phyloP scores from a whole-genome alignment of 1,140 invertebrate species.

The Micrasema minimum region DNA sequence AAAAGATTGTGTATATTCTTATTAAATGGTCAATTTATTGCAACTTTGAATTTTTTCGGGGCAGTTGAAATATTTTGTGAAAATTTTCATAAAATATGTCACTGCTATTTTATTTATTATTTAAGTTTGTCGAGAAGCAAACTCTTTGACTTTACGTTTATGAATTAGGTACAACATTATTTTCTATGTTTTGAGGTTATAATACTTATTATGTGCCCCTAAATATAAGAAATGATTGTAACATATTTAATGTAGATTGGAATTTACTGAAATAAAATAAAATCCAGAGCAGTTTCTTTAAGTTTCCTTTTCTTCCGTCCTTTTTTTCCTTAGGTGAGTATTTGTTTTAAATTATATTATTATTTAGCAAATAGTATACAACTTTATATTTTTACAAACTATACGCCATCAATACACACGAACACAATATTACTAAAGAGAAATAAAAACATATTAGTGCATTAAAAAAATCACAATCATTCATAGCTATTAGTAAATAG shows the following conservation, averaged over 20 bases:
- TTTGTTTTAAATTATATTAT: too few species aligned
- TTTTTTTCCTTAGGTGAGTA: too few species aligned
- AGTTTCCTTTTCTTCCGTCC: conserved; percentile 14
- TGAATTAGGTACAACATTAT: not conserved
- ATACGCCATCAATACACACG: too few species aligned
- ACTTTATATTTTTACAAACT: too few species aligned
- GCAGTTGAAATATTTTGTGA: conserved; percentile 10
- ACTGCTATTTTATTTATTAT: conserved; percentile 14
- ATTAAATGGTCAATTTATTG: too few species aligned
- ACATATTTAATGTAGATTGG: conserved; percentile 54
- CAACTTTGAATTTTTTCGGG: too few species aligned
- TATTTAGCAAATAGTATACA: too few species aligned
- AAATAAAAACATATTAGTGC: too few species aligned
- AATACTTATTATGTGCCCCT: conserved; percentile 40
- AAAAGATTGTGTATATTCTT: too few species aligned
- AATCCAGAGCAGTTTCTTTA: conserved; percentile 43
- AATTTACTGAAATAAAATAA: conserved; percentile 54
- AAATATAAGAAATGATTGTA: conserved; percentile 49
- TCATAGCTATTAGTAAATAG: too few species aligned
- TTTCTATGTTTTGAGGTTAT: not conserved
- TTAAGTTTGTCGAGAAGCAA: conserved; percentile 51
- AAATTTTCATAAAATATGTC: not conserved
- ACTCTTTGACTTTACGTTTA: conserved; percentile 18
- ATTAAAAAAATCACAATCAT: too few species aligned
- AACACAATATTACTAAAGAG: too few species aligned